Conservation (phyloP, 1,140 invertebrate genomes). For the Paraescarpia echinospica region DNA sequence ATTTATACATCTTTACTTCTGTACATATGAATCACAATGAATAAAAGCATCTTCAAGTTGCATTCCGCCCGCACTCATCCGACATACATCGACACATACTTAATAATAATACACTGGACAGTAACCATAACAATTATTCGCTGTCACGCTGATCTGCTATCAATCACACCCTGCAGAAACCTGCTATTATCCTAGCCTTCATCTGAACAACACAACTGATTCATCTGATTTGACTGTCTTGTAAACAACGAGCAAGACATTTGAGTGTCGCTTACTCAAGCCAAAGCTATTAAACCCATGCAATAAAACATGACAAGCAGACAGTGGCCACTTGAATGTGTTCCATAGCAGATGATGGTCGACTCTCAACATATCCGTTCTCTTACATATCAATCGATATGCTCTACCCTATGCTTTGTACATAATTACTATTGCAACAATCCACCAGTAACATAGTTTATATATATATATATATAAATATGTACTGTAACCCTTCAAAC, state of each 20-base stretch:
- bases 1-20: constrained; percentile 1
- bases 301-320: neutral
- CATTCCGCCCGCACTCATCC: neutral
- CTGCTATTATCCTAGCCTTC: neutral
- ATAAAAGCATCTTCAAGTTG: neutral
- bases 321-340: neutral
- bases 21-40: constrained; percentile 6
- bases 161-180: neutral
- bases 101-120: neutral
- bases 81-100: neutral
- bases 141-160: neutral
- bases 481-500: neutral
- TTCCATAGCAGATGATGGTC: neutral
- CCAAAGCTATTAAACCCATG: neutral
- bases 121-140: neutral
- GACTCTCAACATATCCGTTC: neutral
- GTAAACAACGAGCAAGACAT: too few relatives aligned
- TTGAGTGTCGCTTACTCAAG: neutral
- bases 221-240: neutral
- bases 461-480: neutral
- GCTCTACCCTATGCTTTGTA: neutral
- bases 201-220: neutral
- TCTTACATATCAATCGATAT: neutral
- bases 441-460: neutral
- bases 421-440: constrained; percentile 1